A percentile compares a stretch with the other conserved stretches of the same genome.
Conservation (phyloP, 2,888 invertebrate species). For the Listrodromus nycthemerus region DNA sequence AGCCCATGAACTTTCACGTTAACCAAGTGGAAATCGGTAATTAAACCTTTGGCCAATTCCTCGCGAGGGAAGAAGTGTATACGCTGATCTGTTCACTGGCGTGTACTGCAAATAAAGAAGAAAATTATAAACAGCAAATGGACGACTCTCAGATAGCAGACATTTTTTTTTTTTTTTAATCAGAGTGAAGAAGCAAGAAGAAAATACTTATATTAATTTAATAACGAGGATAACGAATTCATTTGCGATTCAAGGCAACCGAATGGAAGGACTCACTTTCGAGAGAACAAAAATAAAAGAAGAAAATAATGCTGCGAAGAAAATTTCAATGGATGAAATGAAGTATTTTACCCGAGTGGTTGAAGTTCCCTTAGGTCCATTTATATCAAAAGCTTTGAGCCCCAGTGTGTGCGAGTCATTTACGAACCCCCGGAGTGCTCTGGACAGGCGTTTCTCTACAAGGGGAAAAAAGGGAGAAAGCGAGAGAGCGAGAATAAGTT, state of each 20-base stretch:
- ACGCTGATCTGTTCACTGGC: no score
- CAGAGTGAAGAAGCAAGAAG: no score
- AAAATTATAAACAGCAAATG: no score
- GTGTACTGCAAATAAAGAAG: no score
- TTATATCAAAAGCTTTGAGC: conserved; percentile 75
- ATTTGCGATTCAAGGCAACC: conserved; percentile 70
- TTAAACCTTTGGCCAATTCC: no score
- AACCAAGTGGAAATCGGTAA: no score
- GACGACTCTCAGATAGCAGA: no score
- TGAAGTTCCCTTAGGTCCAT: conserved; percentile 72
- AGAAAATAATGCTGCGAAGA: conserved; percentile 20
- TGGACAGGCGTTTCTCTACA: conserved; percentile 1
- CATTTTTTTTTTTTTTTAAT: no score
- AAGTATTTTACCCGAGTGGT: conserved; percentile 69
- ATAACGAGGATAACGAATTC: neutral
- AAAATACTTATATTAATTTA: neutral
- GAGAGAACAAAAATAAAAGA: conserved; percentile 19
- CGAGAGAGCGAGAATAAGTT: conserved; percentile 7
- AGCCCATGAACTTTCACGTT: no score
- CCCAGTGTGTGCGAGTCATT: conserved; percentile 65
- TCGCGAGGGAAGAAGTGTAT: no score
- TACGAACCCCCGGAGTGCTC: conserved; percentile 51
- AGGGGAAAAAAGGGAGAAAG: conserved; percentile 11
- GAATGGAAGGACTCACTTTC: conserved; percentile 63
- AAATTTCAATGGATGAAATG: conserved; percentile 65